These are phyloP conservation scores for Nibea coibor DNA, from an alignment of 2,113 vertebrate species.

Conservation along the genomic window DNA sequence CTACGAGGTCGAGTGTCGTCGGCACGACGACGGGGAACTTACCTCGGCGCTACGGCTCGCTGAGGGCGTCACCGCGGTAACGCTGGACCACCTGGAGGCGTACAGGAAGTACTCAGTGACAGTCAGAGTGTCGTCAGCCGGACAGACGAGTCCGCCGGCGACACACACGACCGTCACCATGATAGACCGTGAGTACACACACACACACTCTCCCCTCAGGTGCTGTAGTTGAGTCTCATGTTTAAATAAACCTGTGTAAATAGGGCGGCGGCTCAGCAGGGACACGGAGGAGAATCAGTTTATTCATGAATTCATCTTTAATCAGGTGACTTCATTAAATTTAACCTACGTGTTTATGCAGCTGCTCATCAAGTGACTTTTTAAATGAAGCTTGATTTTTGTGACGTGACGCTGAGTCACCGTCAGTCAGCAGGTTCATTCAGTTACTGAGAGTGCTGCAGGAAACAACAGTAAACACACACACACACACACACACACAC, in stretches of 20 bases:
- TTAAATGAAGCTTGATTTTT: no score
- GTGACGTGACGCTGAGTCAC: no score
- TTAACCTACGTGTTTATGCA: no score
- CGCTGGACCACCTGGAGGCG: slow-evolving; percentile 71
- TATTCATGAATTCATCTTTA: neutral
- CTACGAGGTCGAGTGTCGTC: slow-evolving; percentile 72
- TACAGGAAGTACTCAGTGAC: slow-evolving; percentile 67
- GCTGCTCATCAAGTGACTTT: no score
- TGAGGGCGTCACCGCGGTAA: slow-evolving; percentile 54
- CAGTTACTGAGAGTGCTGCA: no score
- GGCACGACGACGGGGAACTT: slow-evolving; percentile 56
- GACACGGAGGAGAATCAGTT: neutral
- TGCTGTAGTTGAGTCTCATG: slow-evolving; percentile 14
- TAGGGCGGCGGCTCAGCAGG: slow-evolving; percentile 39
- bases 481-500: no score
- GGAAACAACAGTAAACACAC: no score
- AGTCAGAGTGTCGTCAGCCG: slow-evolving; percentile 55
- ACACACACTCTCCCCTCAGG: neutral
- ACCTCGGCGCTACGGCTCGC: slow-evolving; percentile 50
- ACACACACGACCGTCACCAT: slow-evolving; percentile 92
- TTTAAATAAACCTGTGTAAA: slow-evolving; percentile 43
- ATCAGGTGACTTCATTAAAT: no score
- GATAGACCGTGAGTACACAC: slow-evolving; percentile 93
- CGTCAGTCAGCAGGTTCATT: no score
- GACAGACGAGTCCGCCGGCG: slow-evolving; percentile 65